Base-by-base conservation (phyloP, 1,140 invertebrate species). In the Cryptotermes secundus region DNA sequence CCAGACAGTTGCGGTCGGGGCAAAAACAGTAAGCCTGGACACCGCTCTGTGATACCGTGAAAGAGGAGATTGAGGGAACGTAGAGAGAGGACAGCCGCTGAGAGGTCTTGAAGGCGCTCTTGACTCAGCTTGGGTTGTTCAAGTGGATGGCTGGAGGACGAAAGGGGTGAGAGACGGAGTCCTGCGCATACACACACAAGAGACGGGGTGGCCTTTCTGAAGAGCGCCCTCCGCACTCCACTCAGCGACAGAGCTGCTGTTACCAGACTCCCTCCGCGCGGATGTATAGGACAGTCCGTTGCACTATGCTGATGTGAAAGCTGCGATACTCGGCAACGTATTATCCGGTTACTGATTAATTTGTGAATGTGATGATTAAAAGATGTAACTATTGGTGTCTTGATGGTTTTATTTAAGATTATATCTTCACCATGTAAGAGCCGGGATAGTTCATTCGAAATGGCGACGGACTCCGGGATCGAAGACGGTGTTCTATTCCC, bases 61-160 rank as follows among this genome's bases (percentile, higher is more conserved):
- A 81, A 31, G 79, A 24, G 35, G 10, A 79, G 38, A 49, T 49
- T 0, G 49, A 65, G 82, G 84, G 35, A 31, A 16, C 53, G 35
- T 65, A 80, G 53, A 45, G 35, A 82, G 79, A 72, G 35, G 38
- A 34, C 72, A 49, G 65, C n/a, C 36, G 79, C 83, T 79, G 80
- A 84, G 79, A 82, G 53, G 79, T 80, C 38, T 53, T 83, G 79
- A 83, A 59, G 72, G 79, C 45, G 42, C 45, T 79, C 34, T n/a
- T n/a, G 38, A 80, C 81, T 80, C 65, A 65, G 79, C 72, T 53
- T 85, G 81, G 81, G 59, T 45, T 85, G 53, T 49, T 80, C 79
- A 53, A 35, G 35, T 82, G 36, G 65, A 49, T 35, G 35, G 35
- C 38, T 83, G 35, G 45, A 81, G 79, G 81, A 81, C n/a, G 49